phyloP scores from a whole-genome alignment of 2,113 vertebrate genomes.

The Phalacrocorax pelagicus region DNA sequence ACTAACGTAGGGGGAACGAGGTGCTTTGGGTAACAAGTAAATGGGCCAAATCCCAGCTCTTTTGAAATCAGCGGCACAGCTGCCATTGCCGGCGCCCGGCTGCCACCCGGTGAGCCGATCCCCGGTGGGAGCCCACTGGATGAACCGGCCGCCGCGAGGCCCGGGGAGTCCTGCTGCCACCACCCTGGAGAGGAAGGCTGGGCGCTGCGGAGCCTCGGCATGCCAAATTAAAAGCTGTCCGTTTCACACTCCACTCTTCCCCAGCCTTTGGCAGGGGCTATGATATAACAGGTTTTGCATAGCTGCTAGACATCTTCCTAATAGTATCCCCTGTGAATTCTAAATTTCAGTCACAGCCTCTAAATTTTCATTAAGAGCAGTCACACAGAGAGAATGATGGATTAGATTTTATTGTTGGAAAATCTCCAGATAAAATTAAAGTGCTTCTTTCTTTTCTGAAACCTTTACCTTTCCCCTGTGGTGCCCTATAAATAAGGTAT shows the following conservation, averaged over 20 bases:
- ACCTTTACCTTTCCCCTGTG: constrained; percentile 39
- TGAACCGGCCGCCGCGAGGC: fast-evolving
- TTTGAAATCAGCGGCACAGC: not conserved
- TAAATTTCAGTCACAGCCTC: constrained; percentile 72
- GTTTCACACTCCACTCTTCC: not conserved
- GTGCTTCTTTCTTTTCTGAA: constrained; percentile 60
- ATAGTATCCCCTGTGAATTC: constrained; percentile 66
- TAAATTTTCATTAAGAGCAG: constrained; percentile 74
- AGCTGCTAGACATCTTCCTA: constrained; percentile 62
- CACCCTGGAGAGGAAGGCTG: not conserved
- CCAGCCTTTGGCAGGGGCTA: not conserved
- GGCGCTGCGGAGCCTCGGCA: fast-evolving
- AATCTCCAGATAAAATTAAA: constrained; percentile 74
- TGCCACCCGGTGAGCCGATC: not conserved
- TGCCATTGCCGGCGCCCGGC: fast-evolving
- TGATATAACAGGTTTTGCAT: constrained; percentile 37
- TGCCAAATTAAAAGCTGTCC: not conserved
- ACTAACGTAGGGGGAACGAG: not conserved
- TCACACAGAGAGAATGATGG: constrained; percentile 68
- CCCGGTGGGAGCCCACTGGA: not conserved
- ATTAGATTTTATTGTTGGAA: constrained; percentile 77
- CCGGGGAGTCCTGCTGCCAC: fast-evolving
- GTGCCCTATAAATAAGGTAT: constrained; percentile 52
- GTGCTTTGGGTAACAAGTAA: not conserved
- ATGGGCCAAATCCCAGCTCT: not conserved